Evolutionary conservation across 30 jellyfish, hydroid and myxozoan genomes (phyloP), one percentile per base, ranked within the genome.

Genomic region (Turritopsis rubra): DNA sequence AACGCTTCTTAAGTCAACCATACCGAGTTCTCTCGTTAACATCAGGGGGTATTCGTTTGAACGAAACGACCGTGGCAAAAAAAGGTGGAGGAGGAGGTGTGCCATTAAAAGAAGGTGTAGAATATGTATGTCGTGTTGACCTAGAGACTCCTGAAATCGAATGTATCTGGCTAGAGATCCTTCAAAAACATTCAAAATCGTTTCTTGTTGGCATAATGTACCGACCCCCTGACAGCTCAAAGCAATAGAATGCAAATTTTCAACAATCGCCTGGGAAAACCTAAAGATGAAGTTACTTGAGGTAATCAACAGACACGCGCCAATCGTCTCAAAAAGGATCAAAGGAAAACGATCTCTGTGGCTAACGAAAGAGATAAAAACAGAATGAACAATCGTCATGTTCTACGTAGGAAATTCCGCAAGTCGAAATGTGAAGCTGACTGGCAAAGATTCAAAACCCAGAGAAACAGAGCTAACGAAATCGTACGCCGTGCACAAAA

Each of bases 211-310:
- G 96, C 9, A 76, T 84, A 0, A 79, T 79, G 87, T 83, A 88
- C 77, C 80, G 96, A 71, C 91, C 96, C 80, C 85, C 85, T 29
- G 88, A 88, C 21, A 81, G 88, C 65, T 81, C 90, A 1, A 87
- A 83, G 52, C 80, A 82, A n/a, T n/a, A n/a, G n/a, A n/a, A n/a
- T n/a, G n/a, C n/a, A n/a, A n/a, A n/a, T n/a, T n/a, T n/a, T n/a
- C n/a, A n/a, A n/a, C n/a, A n/a, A n/a, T n/a, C n/a, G n/a, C n/a
- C n/a, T n/a, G n/a, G n/a, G n/a, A n/a, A n/a, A n/a, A n/a, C n/a
- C n/a, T n/a, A n/a, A n/a, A n/a, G n/a, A n/a, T n/a, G n/a, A n/a
- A n/a, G n/a, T n/a, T n/a, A n/a, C n/a, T n/a, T n/a, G n/a, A n/a
- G n/a, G n/a, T n/a, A n/a, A n/a, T n/a, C n/a, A n/a, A n/a, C n/a